Evolutionary conservation across 2,797 vertebrate species (phyloP).

Genomic region (Moxostoma hubbsi): DNA sequence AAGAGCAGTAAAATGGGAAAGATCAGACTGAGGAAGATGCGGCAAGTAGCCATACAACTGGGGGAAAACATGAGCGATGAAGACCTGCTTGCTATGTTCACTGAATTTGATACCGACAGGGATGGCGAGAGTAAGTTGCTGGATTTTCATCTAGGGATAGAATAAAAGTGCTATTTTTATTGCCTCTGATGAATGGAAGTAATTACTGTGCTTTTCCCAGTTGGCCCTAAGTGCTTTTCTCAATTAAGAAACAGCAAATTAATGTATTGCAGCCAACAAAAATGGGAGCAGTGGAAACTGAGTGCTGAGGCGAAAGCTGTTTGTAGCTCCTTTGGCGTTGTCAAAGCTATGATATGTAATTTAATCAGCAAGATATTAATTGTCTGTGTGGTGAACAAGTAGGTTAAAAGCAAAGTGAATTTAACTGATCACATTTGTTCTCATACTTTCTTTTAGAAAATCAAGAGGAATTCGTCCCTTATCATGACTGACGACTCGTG

Average conservation of each 20-base stretch:
- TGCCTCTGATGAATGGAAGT: constrained; percentile 42
- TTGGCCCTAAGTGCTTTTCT: constrained; percentile 33
- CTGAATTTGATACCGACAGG: constrained; percentile 73
- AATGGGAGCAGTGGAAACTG: constrained; percentile 20
- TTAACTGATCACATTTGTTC: constrained; percentile 11
- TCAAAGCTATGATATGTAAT: constrained; percentile 15
- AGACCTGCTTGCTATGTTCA: constrained; percentile 95
- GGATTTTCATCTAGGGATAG: constrained; percentile 7
- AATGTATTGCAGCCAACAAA: constrained; percentile 31
- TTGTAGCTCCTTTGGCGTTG: not conserved
- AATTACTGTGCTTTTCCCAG: constrained; percentile 36
- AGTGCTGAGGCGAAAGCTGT: not conserved
- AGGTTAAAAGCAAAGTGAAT: not conserved
- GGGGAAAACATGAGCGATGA: constrained; percentile 94
- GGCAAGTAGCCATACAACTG: constrained; percentile 90
- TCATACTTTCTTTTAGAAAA: constrained; percentile 48
- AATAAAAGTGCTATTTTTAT: constrained; percentile 31
- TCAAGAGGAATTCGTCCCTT: constrained; percentile 60
- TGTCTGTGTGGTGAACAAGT: not conserved
- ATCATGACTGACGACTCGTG: constrained; percentile 60
- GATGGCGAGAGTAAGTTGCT: constrained; percentile 60
- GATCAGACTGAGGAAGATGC: constrained; percentile 93
- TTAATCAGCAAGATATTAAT: constrained; percentile 15
- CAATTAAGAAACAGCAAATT: constrained; percentile 34
- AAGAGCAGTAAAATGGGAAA: constrained; percentile 94